phyloP scores from a whole-genome alignment of 2,113 vertebrate genomes.

The Lycaon pictus region DNA sequence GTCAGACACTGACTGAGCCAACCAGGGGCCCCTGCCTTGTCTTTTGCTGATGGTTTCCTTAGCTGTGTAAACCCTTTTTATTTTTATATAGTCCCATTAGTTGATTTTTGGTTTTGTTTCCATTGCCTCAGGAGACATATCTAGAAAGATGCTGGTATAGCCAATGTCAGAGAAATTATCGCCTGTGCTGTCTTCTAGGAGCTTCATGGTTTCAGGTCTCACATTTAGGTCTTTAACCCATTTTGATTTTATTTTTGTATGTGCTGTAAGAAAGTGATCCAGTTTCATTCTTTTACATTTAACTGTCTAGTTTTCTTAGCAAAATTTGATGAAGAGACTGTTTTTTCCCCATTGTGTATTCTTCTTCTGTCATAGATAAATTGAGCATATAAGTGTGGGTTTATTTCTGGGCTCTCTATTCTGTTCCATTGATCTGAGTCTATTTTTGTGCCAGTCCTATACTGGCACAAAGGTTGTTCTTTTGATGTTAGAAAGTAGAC shows the following conservation, averaged over 20 bases:
- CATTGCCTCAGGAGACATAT: not conserved
- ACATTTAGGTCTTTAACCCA: not conserved
- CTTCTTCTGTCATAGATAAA: not conserved
- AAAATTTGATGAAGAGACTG: not conserved
- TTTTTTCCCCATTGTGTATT: not conserved
- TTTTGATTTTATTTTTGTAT: not conserved
- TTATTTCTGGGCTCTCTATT: no score
- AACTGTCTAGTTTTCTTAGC: not conserved
- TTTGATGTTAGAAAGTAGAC: slow-evolving; percentile 6
- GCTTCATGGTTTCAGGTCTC: not conserved
- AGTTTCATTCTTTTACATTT: not conserved
- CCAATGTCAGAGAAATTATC: not conserved
- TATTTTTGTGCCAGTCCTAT: not conserved
- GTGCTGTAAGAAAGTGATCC: not conserved
- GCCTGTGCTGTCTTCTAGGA: not conserved
- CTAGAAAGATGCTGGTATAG: not conserved
- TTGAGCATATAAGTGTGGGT: not conserved
- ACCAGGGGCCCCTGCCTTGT: not conserved
- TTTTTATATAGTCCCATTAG: not conserved
- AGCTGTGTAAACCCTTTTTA: not conserved
- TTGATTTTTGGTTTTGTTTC: not conserved
- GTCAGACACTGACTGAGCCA: no score
- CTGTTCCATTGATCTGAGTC: no score
- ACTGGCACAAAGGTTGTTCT: not conserved
- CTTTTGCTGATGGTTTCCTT: not conserved